Evolutionary conservation across 2,888 invertebrate genomes (phyloP).

Genomic region (Andrena trimmerana): DNA sequence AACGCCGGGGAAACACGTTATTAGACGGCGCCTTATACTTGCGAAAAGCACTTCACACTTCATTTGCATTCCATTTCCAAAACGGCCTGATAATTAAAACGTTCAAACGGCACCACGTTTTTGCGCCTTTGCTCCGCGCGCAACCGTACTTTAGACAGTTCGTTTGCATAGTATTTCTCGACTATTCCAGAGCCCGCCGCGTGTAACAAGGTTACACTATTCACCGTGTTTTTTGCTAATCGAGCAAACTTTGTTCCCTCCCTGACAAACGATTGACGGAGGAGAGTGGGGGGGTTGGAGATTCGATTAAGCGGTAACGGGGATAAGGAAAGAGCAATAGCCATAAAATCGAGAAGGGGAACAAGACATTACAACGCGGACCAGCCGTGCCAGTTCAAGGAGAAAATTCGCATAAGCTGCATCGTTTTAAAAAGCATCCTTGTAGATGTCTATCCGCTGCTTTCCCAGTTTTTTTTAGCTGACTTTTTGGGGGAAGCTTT

Average conservation of each 20-base stretch:
- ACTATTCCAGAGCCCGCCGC: conserved; percentile 27
- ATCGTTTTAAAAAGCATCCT: conserved; percentile 51
- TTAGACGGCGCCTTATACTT: conserved; percentile 32
- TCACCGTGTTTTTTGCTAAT: conserved; percentile 41
- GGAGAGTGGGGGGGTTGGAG: conserved; percentile 8
- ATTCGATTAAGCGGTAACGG: conserved; percentile 55
- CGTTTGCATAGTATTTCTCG: conserved; percentile 50
- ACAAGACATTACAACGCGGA: conserved; percentile 45
- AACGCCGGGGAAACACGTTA: conserved; percentile 14
- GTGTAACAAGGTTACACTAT: conserved; percentile 33
- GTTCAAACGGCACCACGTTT: conserved; percentile 32
- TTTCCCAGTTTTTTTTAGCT: neutral
- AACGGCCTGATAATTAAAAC: conserved; percentile 61
- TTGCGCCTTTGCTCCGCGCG: conserved; percentile 9
- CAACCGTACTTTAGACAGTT: conserved; percentile 27
- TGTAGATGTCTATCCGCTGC: conserved; percentile 26
- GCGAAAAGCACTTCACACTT: conserved; percentile 29
- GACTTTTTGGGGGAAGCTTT: conserved; percentile 42
- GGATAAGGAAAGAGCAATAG: conserved; percentile 44
- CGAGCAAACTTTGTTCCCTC: neutral
- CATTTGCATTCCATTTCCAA: conserved; percentile 59
- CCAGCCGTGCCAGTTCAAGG: conserved; percentile 45
- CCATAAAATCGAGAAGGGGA: conserved; percentile 56
- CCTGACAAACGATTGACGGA: conserved; percentile 46
- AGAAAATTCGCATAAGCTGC: conserved; percentile 60